Evolutionary conservation across 2,797 vertebrate species (phyloP).

Genomic region (Aselliscus stoliczkanus): DNA sequence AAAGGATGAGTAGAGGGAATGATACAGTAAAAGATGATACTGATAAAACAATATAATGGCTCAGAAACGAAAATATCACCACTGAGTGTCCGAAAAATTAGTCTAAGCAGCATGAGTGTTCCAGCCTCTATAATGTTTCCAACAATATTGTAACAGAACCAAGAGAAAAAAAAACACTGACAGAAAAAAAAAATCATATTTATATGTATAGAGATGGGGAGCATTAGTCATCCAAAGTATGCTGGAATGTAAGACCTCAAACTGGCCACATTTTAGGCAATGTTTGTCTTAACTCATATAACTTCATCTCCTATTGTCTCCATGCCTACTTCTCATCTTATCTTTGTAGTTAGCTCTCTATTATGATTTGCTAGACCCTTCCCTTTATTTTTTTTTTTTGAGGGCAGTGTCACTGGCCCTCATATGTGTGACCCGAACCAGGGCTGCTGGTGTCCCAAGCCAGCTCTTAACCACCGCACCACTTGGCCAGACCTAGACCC

Average conservation of each 20-base stretch:
- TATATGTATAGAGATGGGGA: background rate
- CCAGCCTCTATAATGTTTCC: background rate
- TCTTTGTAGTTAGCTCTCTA: background rate
- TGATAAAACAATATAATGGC: background rate
- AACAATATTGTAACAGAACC: background rate
- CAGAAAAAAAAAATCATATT: background rate
- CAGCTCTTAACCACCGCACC: too few relatives aligned
- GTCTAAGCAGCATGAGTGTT: background rate
- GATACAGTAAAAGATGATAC: background rate
- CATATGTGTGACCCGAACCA: too few relatives aligned
- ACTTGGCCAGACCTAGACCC: background rate
- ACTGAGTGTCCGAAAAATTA: background rate
- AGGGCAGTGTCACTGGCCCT: too few relatives aligned
- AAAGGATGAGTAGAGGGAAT: background rate
- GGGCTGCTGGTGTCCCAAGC: too few relatives aligned
- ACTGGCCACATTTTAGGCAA: background rate
- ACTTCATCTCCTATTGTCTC: background rate
- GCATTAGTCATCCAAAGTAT: background rate
- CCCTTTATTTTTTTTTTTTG: too few relatives aligned
- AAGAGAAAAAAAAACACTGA: background rate
- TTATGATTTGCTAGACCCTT: background rate
- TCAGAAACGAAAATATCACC: background rate
- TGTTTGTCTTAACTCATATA: background rate
- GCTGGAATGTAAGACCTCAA: background rate
- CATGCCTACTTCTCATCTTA: background rate